A percentile compares a stretch with the other conserved stretches of the same genome.
Evolutionary conservation across 2,888 invertebrate genomes (phyloP).

Genomic region (Falcaria lacertinaria): DNA sequence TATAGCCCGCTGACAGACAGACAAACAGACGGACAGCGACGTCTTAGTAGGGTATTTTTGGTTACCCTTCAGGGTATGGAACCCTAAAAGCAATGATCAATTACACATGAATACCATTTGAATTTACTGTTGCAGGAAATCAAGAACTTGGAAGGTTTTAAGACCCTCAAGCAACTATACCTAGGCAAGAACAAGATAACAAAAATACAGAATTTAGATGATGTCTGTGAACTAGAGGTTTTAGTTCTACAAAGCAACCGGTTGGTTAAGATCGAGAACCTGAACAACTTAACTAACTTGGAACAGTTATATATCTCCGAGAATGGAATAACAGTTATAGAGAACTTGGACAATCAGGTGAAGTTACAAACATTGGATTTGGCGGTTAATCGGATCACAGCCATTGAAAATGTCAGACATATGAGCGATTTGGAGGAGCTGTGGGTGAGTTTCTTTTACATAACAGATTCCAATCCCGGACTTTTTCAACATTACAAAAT

Average conservation of each 20-base stretch:
- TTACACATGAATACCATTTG: neutral
- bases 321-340: constrained; percentile 91
- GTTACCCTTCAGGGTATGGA: no score
- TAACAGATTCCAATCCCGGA: no score
- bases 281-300: constrained; percentile 85
- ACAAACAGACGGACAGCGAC: no score
- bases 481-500: no score
- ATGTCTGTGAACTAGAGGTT: constrained; percentile 85
- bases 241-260: constrained; percentile 96
- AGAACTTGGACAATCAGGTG: constrained; percentile 85
- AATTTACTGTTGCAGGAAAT: constrained; percentile 82
- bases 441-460: constrained; percentile 85
- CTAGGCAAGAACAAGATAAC: constrained; percentile 97
- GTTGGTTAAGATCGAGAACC: constrained; percentile 90
- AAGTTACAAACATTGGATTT: constrained; percentile 92
- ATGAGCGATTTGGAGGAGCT: constrained; percentile 92
- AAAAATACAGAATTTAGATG: constrained; percentile 90
- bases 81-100: no score
- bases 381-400: constrained; percentile 90
- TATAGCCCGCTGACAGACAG: no score
- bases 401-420: constrained; percentile 88
- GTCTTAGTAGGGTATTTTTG: no score
- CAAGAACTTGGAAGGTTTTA: constrained; percentile 89
- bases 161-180: constrained; percentile 87
- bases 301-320: constrained; percentile 96